Evolutionary conservation across 1,140 invertebrate genomes (phyloP).

Genomic region (Ceratina australensis): DNA sequence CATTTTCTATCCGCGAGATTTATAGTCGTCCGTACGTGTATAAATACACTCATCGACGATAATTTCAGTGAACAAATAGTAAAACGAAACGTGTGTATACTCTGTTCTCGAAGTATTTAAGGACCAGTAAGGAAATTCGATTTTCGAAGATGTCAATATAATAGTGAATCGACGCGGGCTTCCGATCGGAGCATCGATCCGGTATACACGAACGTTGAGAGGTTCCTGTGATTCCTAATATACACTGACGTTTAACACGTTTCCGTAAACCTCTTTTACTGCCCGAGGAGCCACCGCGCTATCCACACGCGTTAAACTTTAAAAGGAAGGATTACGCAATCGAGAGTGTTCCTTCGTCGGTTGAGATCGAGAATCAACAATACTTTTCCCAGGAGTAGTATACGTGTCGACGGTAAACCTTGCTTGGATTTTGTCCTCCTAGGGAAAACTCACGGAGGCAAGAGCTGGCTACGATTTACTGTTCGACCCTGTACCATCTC

Average conservation of each 20-base stretch:
- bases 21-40: background rate
- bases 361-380: background rate
- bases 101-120: background rate
- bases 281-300: background rate
- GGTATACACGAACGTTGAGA: background rate
- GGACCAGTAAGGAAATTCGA: background rate
- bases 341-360: background rate
- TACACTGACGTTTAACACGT: background rate
- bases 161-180: background rate
- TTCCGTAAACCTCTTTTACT: conserved; percentile 4
- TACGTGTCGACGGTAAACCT: background rate
- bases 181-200: background rate
- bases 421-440: too few relatives aligned
- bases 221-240: background rate
- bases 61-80: background rate
- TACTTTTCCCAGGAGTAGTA: background rate
- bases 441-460: too few relatives aligned
- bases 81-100: background rate
- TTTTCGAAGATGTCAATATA: background rate
- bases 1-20: background rate
- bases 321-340: conserved; percentile 1
- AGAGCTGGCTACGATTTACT: too few relatives aligned
- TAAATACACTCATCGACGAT: background rate
- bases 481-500: too few relatives aligned
- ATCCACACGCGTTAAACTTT: background rate